Conservation (phyloP, 1,140 invertebrate species). For the Reticulitermes speratus region DNA sequence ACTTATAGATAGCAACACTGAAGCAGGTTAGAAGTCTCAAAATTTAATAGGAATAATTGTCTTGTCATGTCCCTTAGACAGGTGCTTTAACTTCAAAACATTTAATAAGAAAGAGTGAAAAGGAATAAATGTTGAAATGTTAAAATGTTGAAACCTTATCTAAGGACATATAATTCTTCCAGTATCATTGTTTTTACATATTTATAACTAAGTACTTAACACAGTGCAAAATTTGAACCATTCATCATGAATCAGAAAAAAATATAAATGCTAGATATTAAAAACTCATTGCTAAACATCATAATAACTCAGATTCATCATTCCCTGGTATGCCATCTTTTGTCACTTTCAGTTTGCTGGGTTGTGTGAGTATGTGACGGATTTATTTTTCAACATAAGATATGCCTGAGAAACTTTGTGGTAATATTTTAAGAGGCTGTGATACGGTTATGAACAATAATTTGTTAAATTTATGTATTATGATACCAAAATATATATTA, state of each 20-base stretch:
- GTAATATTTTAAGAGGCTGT: slow-evolving; percentile 16
- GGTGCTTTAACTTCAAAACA: neutral
- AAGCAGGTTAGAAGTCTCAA: neutral
- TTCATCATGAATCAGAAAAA: neutral
- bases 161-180: neutral
- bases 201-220: neutral
- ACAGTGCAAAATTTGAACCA: neutral
- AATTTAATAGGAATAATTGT: neutral
- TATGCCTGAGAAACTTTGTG: neutral
- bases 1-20: neutral
- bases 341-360: neutral
- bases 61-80: neutral
- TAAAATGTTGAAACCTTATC: neutral
- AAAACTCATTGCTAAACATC: neutral
- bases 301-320: neutral
- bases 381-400: neutral
- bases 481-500: neutral
- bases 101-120: neutral
- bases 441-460: slow-evolving; percentile 4
- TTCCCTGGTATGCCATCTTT: neutral
- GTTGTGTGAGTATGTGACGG: neutral
- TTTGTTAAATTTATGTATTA: neutral
- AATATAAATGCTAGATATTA: neutral
- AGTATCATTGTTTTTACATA: neutral
- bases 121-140: too few relatives aligned